Percentiles rank a stretch among this genome's conserved stretches.
Evolutionary conservation across 2,888 invertebrate genomes (phyloP).

Genomic region (Philonicus albiceps): DNA sequence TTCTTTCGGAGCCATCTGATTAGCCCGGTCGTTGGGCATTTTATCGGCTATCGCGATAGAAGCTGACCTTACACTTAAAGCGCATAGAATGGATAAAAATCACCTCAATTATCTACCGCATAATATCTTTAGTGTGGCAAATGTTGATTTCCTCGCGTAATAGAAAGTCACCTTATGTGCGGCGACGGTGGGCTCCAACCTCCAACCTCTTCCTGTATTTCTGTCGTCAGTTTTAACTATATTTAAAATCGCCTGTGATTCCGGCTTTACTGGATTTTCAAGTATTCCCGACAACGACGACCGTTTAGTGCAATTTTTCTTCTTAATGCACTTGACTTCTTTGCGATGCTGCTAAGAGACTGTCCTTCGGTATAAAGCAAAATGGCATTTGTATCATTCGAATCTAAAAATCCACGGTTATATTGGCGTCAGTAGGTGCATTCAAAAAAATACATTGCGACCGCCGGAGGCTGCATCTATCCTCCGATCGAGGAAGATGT

Average conservation of each 20-base stretch:
- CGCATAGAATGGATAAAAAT: background rate
- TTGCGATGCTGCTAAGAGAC: background rate
- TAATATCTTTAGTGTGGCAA: background rate
- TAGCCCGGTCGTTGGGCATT: background rate
- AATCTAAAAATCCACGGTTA: constrained; percentile 6
- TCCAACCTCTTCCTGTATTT: constrained; percentile 10
- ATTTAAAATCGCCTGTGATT: constrained; percentile 41
- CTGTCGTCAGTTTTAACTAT: constrained; percentile 42
- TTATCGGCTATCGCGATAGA: background rate
- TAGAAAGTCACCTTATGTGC: background rate
- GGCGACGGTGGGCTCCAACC: background rate
- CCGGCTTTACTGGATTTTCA: constrained; percentile 48
- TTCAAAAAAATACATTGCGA: background rate
- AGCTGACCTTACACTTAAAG: constrained; percentile 16
- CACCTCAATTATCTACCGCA: background rate
- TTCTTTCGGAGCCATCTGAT: background rate
- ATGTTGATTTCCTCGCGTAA: background rate
- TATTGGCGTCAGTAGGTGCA: constrained; percentile 23
- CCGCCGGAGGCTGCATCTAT: background rate
- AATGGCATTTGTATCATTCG: constrained; percentile 13
- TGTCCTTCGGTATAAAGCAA: background rate
- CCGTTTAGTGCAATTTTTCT: constrained; percentile 43
- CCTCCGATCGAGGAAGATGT: background rate
- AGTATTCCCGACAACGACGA: constrained; percentile 4
- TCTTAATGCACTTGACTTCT: background rate